Evolutionary conservation across 2,113 vertebrate species (phyloP).

Genomic region (Nestor notabilis): DNA sequence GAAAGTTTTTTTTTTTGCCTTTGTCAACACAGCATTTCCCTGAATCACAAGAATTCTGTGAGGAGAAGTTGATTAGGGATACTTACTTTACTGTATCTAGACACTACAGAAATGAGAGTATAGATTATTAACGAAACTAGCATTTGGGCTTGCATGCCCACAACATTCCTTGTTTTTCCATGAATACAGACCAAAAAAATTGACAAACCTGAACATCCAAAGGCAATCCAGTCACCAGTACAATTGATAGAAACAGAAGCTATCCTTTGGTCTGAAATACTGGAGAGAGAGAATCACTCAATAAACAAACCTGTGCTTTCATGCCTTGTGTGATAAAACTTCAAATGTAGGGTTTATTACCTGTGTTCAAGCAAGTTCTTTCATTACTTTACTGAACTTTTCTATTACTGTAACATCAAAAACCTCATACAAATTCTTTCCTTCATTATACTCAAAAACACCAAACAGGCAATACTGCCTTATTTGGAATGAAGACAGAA

Average conservation of each 20-base stretch:
- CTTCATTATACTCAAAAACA: background rate
- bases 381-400: background rate
- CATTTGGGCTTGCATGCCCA: background rate
- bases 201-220: conserved; percentile 90
- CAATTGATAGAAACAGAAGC: conserved; percentile 85
- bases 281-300: conserved; percentile 32
- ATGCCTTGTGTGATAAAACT: background rate
- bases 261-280: conserved; percentile 93
- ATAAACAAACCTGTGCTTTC: background rate
- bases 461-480: background rate
- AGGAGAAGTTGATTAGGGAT: background rate
- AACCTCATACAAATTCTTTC: background rate
- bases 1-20: background rate
- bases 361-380: background rate
- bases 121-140: background rate
- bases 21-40: background rate
- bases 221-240: conserved; percentile 94
- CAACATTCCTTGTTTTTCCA: background rate
- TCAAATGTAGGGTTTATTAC: background rate
- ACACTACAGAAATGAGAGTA: background rate
- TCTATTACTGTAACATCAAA: background rate
- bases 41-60: background rate
- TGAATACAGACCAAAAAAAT: background rate
- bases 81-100: background rate
- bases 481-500: background rate